Conservation (phyloP, 1,140 invertebrate species). For the Aplysia californica region DNA sequence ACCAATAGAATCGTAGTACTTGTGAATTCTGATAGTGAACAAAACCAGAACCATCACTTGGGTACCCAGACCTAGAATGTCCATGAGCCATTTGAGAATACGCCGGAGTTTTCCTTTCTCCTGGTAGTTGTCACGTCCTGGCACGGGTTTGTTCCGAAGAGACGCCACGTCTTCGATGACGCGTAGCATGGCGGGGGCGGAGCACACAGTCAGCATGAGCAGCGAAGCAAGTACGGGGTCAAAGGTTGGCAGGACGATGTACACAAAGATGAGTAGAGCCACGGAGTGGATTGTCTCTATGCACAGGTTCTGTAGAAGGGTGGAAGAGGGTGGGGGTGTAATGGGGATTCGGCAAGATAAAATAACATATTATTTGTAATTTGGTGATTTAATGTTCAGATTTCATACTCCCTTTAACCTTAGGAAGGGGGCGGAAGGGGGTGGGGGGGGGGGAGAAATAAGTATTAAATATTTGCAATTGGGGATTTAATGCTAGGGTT, state of each 20-base stretch:
- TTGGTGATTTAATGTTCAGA: no score
- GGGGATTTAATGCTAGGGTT: no score
- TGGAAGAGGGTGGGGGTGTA: no score
- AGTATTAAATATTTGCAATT: no score
- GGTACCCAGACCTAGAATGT: constrained; percentile 25
- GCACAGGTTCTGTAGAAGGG: constrained; percentile 65
- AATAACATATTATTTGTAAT: no score
- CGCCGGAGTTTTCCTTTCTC: neutral
- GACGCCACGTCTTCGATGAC: constrained; percentile 28
- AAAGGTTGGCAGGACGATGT: constrained; percentile 87
- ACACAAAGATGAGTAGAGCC: constrained; percentile 85
- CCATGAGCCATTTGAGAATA: constrained; percentile 31
- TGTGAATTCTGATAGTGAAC: constrained; percentile 26
- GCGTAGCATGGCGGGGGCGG: constrained; percentile 41
- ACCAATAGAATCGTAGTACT: neutral
- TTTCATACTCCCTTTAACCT: no score
- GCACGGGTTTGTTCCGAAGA: neutral
- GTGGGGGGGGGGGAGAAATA: no score
- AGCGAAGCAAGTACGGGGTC: constrained; percentile 93
- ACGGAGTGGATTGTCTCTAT: constrained; percentile 89
- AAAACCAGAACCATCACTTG: constrained; percentile 38
- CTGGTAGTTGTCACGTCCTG: neutral
- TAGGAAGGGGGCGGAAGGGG: no score
- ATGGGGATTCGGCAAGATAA: no score
- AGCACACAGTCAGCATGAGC: constrained; percentile 79